Base-by-base conservation (phyloP, 2,797 vertebrate genomes). In the Ceryle rudis region DNA sequence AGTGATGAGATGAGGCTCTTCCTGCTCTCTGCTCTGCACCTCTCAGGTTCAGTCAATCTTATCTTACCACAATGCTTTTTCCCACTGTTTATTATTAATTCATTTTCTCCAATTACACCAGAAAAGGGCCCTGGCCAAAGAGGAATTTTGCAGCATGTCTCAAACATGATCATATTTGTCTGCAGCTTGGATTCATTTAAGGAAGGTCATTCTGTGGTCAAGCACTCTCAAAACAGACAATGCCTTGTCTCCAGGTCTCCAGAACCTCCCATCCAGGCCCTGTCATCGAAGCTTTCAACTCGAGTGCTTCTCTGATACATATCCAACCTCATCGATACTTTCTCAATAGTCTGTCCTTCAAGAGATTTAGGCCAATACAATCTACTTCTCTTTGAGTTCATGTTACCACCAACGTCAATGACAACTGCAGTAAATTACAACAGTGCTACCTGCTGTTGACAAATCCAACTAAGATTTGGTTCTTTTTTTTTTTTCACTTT, bases 51-150 rank as follows among this genome's bases (percentile, higher is more conserved):
- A 42, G 5, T 5, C 26, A 3, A 47, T 52, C 42, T 89, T 89
- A 44, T 86, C 33, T 61, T 69, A 60, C 15, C 54, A 72, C 47
- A 21, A 8, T 81, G 28, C 11, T 87, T 89, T 79, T 65, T 5
- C 44, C 21, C 35, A 58, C 54, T 81, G 42, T 64, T 90, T 62
- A 88, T 89, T 78, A 81, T 31, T 72, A 88, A 86, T 73, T 88
- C 14, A 69, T 90, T 96, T 93, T 81, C 75, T 95, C 82, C 77
- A 77, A 16, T 91, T 91, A 84, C 28, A 86, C 35, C 22, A 70
- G 73, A 79, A 87, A 81, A 64, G 39, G 20, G 55, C 22, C 29
- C 33, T 66, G 70, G 51, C 17, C 73, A 79, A 88, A 84, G 35
- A 74, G 51, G 39, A 94, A 84, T 83, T 94, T 81, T 84, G 33